Evolutionary conservation across 2,888 invertebrate genomes (phyloP), one percentile per base, ranked within the genome.

Genomic region (Kryphioiulus occultus): DNA sequence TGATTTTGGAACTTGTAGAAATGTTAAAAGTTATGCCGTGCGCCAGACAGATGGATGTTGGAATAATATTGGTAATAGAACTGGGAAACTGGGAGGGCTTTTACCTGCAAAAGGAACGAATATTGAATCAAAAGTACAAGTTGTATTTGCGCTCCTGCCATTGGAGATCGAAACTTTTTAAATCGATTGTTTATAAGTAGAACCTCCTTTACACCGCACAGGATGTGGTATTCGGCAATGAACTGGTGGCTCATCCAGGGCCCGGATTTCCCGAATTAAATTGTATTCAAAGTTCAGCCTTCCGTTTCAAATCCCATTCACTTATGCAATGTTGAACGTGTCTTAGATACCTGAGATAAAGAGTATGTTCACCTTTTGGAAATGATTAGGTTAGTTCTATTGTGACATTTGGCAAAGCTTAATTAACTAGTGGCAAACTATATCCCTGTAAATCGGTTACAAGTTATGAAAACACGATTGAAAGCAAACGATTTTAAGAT

Each of bases 81-180:
- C 10, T 9, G 9, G n/a, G 19, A 53, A 53, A n/a, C 35, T 35
- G 35, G 35, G 35, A 35, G 35, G 35, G 35, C 19, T 22, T 68
- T 68, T 68, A 68, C 22, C 68, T 22, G 68, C 68, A 26, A 26
- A 78, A 32, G 17, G 4, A 26, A 30, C 30, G 68, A 68, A 68
- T 68, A 68, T 68, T 26, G 12, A 22, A 9, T 68, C 12, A n/a
- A n/a, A 0, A n/a, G n/a, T 26, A 9, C 12, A 12, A 22, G 9
- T 0, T 22, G 2, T 26, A 68, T 12, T 17, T 17, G 17, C 47
- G 26, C 3, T 26, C n/a, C n/a, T 78, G 10, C 30, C 78, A 78
- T 17, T 78, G 78, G 68, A 30, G 78, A 78, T 78, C 78, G 30
- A 78, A 78, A 78, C 78, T 78, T 78, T 9, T 78, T 78, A 17